These are phyloP conservation scores for Cassiopea andromeda DNA, from an alignment of 30 jellyfish, hydroid and myxozoan genomes.

Conservation along the genomic window DNA sequence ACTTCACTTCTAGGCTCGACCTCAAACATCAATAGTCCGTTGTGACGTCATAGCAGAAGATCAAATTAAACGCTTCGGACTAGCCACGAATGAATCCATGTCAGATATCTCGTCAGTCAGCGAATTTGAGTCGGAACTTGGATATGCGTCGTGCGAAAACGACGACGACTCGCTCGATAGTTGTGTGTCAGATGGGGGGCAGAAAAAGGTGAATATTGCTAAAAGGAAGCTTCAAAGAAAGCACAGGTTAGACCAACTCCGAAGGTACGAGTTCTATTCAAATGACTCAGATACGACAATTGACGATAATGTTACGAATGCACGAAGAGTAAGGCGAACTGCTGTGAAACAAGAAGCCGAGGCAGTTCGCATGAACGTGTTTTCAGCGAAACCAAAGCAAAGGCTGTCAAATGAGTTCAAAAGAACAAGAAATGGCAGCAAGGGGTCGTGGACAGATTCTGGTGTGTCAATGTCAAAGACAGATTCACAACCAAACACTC, in stretches of 20 bases:
- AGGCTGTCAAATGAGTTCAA: neutral
- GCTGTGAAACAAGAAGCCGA: neutral
- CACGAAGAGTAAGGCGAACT: slow-evolving; percentile 19
- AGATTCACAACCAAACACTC: slow-evolving; percentile 79
- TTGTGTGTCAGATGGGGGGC: slow-evolving; percentile 18
- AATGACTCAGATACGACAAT: slow-evolving; percentile 68
- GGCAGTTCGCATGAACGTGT: neutral
- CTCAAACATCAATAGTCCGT: neutral
- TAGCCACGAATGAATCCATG: slow-evolving; percentile 29
- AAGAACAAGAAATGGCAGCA: slow-evolving; percentile 47
- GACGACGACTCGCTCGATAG: slow-evolving; percentile 34
- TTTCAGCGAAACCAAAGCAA: neutral
- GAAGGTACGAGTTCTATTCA: slow-evolving; percentile 30
- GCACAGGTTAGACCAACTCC: slow-evolving; percentile 20
- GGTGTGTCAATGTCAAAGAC: slow-evolving; percentile 75
- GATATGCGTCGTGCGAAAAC: slow-evolving; percentile 62
- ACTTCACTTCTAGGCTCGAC: neutral
- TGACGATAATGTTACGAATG: slow-evolving; percentile 11
- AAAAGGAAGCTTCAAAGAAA: slow-evolving; percentile 35
- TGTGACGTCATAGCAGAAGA: neutral
- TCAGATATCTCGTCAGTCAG: slow-evolving; percentile 40
- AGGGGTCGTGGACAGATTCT: slow-evolving; percentile 75
- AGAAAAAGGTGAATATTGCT: neutral
- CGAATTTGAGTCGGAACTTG: slow-evolving; percentile 52
- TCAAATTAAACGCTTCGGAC: neutral